Conservation (phyloP, 2,888 invertebrate genomes). For the Coleophora flavipennella region DNA sequence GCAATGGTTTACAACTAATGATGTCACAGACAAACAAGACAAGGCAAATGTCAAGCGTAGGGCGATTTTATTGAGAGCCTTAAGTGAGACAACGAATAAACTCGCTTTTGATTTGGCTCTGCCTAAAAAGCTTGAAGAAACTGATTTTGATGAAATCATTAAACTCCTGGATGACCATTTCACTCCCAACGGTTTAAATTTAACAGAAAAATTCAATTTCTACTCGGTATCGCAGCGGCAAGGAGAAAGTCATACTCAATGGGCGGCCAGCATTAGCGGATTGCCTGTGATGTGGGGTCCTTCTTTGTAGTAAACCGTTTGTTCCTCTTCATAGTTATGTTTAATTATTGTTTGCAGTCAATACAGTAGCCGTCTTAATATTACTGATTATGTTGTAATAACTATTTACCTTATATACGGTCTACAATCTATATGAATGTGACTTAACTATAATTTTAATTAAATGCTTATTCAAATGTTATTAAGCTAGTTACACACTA, state of each 20-base stretch:
- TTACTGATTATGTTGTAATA: no score
- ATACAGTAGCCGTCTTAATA: no score
- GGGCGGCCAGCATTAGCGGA: slow-evolving; percentile 1
- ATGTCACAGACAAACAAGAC: slow-evolving; percentile 10
- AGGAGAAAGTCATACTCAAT: slow-evolving; percentile 9
- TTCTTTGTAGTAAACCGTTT: no score
- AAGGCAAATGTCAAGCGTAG: neutral
- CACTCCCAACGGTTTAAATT: slow-evolving; percentile 11
- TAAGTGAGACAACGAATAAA: slow-evolving; percentile 13
- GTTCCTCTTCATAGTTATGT: no score
- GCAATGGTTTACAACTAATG: slow-evolving; percentile 17
- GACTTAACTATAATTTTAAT: no score
- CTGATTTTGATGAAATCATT: slow-evolving; percentile 14
- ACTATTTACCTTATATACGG: no score
- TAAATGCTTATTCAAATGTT: no score
- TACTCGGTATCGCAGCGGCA: slow-evolving; percentile 5
- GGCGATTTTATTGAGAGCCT: slow-evolving; percentile 3
- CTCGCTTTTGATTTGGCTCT: slow-evolving; percentile 15
- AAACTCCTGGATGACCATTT: slow-evolving; percentile 10
- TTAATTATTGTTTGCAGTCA: no score
- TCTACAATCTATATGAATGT: no score
- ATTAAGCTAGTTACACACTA: no score
- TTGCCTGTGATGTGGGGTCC: no score
- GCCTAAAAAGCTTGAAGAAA: slow-evolving; percentile 13
- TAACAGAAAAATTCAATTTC: slow-evolving; percentile 6